Evolutionary conservation across 2,797 vertebrate genomes (phyloP).

Genomic region (Gephyroberyx darwinii): DNA sequence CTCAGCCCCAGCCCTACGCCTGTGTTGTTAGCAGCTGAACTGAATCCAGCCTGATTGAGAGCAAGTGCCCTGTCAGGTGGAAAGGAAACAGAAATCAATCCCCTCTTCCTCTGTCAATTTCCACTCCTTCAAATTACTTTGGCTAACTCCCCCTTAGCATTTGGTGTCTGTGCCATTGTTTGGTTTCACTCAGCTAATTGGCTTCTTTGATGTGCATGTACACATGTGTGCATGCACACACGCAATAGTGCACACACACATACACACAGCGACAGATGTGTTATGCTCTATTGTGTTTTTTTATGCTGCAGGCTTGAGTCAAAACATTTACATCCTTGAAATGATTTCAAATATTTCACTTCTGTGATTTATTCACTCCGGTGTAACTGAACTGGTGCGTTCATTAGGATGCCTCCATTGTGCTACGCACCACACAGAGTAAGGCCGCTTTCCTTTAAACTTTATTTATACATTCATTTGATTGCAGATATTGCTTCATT

Average conservation of each 20-base stretch:
- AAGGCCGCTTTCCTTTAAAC: no score
- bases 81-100: constrained; percentile 76
- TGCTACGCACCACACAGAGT: no score
- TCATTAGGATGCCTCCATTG: constrained; percentile 39
- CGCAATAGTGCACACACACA: neutral
- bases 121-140: constrained; percentile 72
- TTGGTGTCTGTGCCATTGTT: constrained; percentile 44
- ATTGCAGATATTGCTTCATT: no score
- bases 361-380: constrained; percentile 55
- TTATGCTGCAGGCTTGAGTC: constrained; percentile 38
- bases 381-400: constrained; percentile 48
- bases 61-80: constrained; percentile 62
- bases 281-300: constrained; percentile 52
- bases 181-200: constrained; percentile 64
- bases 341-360: constrained; percentile 58
- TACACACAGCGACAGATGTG: constrained; percentile 59
- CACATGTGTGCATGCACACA: constrained; percentile 41
- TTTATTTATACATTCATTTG: no score
- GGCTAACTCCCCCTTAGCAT: constrained; percentile 69
- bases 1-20: constrained; percentile 29
- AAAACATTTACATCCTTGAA: constrained; percentile 52
- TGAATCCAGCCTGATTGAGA: constrained; percentile 62
- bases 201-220: constrained; percentile 53
- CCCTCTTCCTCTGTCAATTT: constrained; percentile 67
- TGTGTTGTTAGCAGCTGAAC: constrained; percentile 53